phyloP scores from a whole-genome alignment of 2,888 invertebrate species.

The Hyppa rectilinea region DNA sequence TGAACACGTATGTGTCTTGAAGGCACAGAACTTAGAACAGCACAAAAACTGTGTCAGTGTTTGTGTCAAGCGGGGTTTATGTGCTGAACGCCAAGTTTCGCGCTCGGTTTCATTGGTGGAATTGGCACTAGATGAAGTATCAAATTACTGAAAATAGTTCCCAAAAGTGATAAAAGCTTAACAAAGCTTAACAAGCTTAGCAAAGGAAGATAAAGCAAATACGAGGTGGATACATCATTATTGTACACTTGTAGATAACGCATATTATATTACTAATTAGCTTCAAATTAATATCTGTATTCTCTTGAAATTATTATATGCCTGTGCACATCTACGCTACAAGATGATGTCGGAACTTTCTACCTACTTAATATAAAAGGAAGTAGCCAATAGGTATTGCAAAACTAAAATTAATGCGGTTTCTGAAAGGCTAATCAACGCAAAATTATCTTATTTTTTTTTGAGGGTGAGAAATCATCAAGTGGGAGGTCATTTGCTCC shows the following conservation, averaged over 20 bases:
- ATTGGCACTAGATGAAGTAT: no score
- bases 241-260: not conserved
- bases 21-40: no score
- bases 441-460: no score
- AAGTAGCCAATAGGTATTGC: not conserved
- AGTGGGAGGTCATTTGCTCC: no score
- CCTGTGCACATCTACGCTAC: not conserved
- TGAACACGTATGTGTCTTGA: no score
- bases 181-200: no score
- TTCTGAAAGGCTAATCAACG: not conserved
- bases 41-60: no score
- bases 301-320: not conserved
- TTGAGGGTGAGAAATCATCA: no score
- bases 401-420: not conserved
- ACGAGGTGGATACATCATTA: not conserved
- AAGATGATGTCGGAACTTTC: constrained; percentile 5
- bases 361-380: constrained; percentile 28
- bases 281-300: not conserved
- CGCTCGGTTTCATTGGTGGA: no score
- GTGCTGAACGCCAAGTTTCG: no score
- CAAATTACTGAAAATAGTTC: not conserved
- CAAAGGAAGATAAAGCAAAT: no score
- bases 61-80: no score
- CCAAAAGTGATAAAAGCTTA: not conserved
- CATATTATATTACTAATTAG: not conserved